Conservation (phyloP, 2,797 vertebrate species). For the Glossophaga mutica region DNA sequence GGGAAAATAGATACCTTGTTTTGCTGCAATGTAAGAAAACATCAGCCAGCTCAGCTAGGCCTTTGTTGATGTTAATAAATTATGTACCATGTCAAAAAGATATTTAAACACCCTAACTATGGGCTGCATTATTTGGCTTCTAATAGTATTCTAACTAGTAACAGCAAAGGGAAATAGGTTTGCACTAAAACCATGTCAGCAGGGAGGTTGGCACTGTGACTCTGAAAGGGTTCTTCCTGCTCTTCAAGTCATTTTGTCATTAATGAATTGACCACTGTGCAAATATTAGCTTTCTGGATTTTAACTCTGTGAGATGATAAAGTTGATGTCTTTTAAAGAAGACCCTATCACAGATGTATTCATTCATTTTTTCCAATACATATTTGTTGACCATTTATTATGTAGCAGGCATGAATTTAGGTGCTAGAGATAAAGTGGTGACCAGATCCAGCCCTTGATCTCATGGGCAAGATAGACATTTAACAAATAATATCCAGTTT, state of each 20-base stretch:
- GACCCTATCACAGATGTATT: background rate
- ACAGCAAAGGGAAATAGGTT: background rate
- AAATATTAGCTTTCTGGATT: background rate
- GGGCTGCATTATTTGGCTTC: background rate
- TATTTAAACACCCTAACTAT: background rate
- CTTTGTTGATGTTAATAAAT: conserved; percentile 45
- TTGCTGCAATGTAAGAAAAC: conserved; percentile 36
- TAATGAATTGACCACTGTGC: background rate
- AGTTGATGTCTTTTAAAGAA: background rate
- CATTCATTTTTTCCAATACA: background rate
- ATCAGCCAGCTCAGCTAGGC: conserved; percentile 9
- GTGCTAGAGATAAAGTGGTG: background rate
- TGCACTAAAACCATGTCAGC: background rate
- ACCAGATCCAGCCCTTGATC: background rate
- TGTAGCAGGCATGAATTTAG: background rate
- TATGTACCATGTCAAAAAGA: background rate
- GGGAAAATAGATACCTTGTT: conserved; percentile 50
- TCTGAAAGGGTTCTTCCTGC: background rate
- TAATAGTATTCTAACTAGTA: background rate
- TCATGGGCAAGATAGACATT: background rate
- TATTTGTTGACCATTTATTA: background rate
- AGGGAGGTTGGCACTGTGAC: background rate
- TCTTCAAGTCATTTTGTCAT: background rate
- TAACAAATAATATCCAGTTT: background rate
- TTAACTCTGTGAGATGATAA: background rate